Evolutionary conservation across 1,140 invertebrate genomes (phyloP).

Genomic region (Prorops nasuta): DNA sequence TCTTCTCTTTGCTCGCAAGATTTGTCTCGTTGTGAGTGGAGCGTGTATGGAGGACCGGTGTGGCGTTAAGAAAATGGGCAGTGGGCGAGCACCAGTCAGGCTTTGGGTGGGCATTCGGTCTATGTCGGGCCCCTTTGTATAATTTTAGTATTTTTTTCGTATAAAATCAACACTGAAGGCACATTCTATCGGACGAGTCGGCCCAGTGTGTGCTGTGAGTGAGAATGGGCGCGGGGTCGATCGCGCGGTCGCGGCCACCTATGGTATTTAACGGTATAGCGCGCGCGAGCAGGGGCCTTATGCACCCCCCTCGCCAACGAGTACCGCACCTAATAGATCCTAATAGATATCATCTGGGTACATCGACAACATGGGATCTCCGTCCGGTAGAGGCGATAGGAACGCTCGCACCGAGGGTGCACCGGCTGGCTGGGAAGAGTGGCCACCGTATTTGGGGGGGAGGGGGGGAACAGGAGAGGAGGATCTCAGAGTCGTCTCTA

Average conservation of each 20-base stretch:
- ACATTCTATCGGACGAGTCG: conserved; percentile 87
- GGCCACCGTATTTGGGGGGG: background rate
- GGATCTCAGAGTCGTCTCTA: background rate
- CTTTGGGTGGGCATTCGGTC: conserved; percentile 70
- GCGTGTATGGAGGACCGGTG: conserved; percentile 13
- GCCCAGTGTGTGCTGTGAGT: conserved; percentile 70
- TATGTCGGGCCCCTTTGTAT: conserved; percentile 81
- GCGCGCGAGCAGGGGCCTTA: conserved; percentile 44
- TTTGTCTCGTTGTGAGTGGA: too few species aligned
- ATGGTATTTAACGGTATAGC: conserved; percentile 46
- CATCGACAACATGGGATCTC: background rate
- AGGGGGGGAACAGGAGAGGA: background rate
- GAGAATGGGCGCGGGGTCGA: conserved; percentile 54
- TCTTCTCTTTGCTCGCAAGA: too few species aligned
- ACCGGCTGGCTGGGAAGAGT: too few species aligned
- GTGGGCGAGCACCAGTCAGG: conserved; percentile 57
- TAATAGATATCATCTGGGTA: conserved; percentile 18
- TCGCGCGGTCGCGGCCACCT: conserved; percentile 49
- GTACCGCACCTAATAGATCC: conserved; percentile 37
- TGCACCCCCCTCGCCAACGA: conserved; percentile 47
- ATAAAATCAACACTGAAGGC: conserved; percentile 85
- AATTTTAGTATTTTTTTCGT: conserved; percentile 71
- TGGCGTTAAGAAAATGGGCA: conserved; percentile 44
- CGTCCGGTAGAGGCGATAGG: background rate
- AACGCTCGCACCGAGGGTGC: too few species aligned